phyloP scores from a whole-genome alignment of 2,797 vertebrate species.

The Tapera naevia region DNA sequence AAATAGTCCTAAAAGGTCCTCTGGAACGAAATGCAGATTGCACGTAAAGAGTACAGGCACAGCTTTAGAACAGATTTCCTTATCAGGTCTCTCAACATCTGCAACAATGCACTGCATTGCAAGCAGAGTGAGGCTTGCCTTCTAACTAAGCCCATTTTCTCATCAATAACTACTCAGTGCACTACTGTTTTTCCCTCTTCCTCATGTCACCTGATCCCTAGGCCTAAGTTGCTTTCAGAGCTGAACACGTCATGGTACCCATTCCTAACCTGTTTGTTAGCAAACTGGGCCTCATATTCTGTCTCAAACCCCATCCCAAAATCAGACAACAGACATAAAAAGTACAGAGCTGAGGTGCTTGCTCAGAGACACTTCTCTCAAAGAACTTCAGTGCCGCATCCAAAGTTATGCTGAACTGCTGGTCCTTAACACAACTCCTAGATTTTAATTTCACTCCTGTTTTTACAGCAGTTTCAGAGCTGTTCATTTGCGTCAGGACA shows the following conservation, averaged over 20 bases:
- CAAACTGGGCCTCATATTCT: background rate
- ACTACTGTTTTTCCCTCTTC: background rate
- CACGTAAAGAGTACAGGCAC: background rate
- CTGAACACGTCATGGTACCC: background rate
- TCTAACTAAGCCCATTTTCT: background rate
- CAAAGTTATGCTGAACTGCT: background rate
- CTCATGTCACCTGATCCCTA: background rate
- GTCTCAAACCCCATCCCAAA: background rate
- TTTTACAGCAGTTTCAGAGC: background rate
- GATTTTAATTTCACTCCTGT: background rate
- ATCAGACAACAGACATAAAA: background rate
- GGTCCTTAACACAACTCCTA: background rate
- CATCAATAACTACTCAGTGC: background rate
- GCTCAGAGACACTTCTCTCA: background rate
- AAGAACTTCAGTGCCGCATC: background rate
- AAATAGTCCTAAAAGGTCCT: background rate
- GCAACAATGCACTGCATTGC: too few species aligned
- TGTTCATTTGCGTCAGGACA: background rate
- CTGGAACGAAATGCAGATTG: background rate
- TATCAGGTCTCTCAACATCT: background rate
- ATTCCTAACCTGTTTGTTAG: fast-evolving
- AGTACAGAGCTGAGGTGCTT: background rate
- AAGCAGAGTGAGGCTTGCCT: background rate
- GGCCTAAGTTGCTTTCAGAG: background rate
- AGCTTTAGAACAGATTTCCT: background rate